These are phyloP conservation scores for Cephalopterus ornatus DNA, from an alignment of 2,113 vertebrate genomes.

Conservation along the genomic window DNA sequence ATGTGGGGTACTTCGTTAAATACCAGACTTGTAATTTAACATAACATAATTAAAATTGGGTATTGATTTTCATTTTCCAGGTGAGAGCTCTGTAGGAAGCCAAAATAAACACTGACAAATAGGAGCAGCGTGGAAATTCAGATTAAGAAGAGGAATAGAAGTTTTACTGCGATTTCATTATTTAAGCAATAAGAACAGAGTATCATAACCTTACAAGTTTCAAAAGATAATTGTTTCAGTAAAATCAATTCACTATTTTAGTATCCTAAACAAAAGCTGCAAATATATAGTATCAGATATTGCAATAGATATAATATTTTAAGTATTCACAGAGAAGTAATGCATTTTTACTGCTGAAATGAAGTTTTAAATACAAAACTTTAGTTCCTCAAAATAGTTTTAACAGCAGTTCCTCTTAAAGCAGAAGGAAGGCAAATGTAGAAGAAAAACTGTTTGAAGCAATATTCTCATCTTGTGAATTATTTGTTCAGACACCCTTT, in stretches of 20 bases:
- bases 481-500: not conserved
- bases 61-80: not conserved
- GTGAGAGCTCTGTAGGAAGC: not conserved
- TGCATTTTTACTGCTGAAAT: not conserved
- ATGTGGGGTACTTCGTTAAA: not conserved
- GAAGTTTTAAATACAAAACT: not conserved
- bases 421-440: not conserved
- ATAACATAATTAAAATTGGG: not conserved
- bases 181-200: not conserved
- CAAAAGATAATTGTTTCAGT: not conserved
- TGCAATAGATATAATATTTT: not conserved
- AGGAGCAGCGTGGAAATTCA: not conserved
- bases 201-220: not conserved
- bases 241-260: not conserved
- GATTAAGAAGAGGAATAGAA: not conserved
- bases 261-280: not conserved
- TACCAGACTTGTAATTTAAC: not conserved
- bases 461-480: not conserved
- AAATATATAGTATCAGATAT: not conserved
- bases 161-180: not conserved
- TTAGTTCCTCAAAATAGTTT: not conserved
- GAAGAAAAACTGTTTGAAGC: not conserved
- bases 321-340: not conserved
- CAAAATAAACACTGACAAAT: not conserved
- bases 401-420: not conserved